Evolutionary conservation across 2,113 vertebrate genomes (phyloP).

Genomic region (Vidua macroura): DNA sequence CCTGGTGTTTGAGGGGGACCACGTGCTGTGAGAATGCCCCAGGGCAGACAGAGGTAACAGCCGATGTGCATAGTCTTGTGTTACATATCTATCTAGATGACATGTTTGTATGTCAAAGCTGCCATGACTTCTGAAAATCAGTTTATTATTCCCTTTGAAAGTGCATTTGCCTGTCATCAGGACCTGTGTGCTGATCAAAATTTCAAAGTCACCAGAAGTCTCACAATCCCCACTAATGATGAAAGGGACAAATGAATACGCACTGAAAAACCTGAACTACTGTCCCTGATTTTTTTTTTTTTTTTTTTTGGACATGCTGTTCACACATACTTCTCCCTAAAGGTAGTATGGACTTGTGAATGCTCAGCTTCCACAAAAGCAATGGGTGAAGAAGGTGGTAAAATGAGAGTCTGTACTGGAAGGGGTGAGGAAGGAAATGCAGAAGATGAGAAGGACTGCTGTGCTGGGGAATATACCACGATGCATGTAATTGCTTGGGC

Average conservation of each 20-base stretch:
- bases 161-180: not conserved
- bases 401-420: not conserved
- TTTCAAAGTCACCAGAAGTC: not conserved
- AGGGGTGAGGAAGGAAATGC: accelerated
- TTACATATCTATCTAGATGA: not conserved
- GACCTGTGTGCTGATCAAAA: not conserved
- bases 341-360: not conserved
- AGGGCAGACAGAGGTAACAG: not conserved
- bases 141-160: constrained; percentile 29
- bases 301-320: not conserved
- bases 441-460: not conserved
- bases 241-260: not conserved
- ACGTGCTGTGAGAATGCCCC: not conserved
- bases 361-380: not conserved
- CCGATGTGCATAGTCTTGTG: not conserved
- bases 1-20: not conserved
- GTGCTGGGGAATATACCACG: too few species aligned
- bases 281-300: not conserved
- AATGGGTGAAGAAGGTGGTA: not conserved
- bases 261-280: not conserved
- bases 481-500: not conserved
- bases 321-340: not conserved
- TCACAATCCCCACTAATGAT: not conserved
- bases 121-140: constrained; percentile 7
- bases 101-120: not conserved